Base-by-base conservation (phyloP, 2,797 vertebrate genomes). In the Acanthis flammea region DNA sequence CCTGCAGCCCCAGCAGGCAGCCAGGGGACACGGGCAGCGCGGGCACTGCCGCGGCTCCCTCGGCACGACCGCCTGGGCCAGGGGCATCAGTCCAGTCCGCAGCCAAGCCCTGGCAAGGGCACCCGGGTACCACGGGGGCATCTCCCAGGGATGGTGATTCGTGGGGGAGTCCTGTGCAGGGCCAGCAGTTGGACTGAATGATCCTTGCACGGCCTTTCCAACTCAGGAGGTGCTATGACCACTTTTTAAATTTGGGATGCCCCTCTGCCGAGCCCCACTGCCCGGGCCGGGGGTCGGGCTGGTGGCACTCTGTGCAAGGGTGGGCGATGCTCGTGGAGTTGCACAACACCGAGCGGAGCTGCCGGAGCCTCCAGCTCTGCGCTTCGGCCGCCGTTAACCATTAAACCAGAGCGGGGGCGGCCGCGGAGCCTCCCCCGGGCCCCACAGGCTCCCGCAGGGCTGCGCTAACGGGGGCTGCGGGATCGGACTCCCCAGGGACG, bases 391-490 rank as follows among this genome's bases (percentile, higher is more conserved):
- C 33, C 10, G 95, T 96, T 97, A 97, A 96, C 66, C 31, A 96
- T 97, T 97, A 97, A 97, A 88, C 94, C 68, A 2, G 72, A 88
- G 53, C 35, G 11, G 63, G 60, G 86, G 12, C 28, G 72, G 87
- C 71, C n/a, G 57, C 21, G n/a, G 86, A 89, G 44, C 71, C 63
- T 63, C 50, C 50, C 37, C 68, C n/a, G 61, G 67, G 39, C 31
- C 54, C 31, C 66, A 10, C 24, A 2, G 9, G 48, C 44, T 33
- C 72, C 75, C 33, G 41, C 9, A 1, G 78, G 23, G 42, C 41
- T 4, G 6, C 4, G 8, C 42, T 39, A 41, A 39, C 1, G 19
- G 61, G 39, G 57, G 27, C 31, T 5, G 6, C 2, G 14, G 42
- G 60, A 58, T 57, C 45, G 10, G 24, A 16, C 23, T 10, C 23